phyloP scores from a whole-genome alignment of 2,797 vertebrate genomes.

The Halcyon leucocephala region DNA sequence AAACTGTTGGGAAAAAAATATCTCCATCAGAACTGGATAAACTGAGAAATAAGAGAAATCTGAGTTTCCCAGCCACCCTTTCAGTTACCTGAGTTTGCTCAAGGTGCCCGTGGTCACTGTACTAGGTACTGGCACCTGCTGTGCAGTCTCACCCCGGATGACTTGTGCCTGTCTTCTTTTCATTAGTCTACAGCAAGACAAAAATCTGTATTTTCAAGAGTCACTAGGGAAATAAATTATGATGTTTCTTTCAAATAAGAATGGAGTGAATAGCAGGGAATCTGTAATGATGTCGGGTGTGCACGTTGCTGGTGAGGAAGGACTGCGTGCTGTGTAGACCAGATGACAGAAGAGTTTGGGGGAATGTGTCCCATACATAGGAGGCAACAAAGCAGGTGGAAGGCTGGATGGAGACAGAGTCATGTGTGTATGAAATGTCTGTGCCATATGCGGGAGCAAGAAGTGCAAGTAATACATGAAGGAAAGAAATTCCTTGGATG shows the following conservation, averaged over 20 bases:
- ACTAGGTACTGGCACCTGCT: neutral
- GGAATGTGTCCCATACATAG: neutral
- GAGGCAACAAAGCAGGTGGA: neutral
- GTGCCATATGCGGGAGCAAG: neutral
- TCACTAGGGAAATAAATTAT: neutral
- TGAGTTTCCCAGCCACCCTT: neutral
- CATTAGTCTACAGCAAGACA: neutral
- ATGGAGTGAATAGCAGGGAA: neutral
- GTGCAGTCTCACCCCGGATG: neutral
- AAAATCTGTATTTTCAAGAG: neutral
- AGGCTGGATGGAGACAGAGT: neutral
- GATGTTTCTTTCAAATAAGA: neutral
- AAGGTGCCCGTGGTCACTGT: neutral
- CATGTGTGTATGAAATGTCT: neutral
- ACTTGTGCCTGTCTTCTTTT: neutral
- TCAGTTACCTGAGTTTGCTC: neutral
- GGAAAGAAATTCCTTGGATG: neutral
- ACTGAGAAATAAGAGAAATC: neutral
- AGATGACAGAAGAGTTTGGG: neutral
- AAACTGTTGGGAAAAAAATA: neutral
- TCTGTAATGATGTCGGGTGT: accelerated
- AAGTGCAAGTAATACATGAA: neutral
- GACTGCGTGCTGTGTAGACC: neutral
- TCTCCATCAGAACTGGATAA: neutral
- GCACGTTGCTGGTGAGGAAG: neutral